phyloP scores from a whole-genome alignment of 2,113 vertebrate species.

The Bubo blakistoni region DNA sequence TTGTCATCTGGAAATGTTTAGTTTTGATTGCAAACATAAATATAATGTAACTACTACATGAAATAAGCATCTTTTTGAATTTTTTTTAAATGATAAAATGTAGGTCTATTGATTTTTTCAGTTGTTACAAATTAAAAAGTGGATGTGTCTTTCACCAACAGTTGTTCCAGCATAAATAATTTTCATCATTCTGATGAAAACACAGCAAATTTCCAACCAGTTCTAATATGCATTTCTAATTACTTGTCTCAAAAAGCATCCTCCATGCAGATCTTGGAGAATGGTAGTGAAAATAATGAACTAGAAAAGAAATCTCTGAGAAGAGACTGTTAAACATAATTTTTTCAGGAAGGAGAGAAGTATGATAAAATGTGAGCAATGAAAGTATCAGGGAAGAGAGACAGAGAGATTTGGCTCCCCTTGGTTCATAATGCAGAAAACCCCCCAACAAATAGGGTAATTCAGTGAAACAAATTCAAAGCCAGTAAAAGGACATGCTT shows the following conservation, averaged over 20 bases:
- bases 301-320: background rate
- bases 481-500: background rate
- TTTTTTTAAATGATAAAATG: background rate
- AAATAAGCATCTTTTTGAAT: background rate
- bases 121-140: background rate
- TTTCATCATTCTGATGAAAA: background rate
- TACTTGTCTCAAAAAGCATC: background rate
- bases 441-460: background rate
- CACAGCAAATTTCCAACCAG: background rate
- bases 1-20: background rate
- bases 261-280: background rate
- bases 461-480: background rate
- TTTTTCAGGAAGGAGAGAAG: background rate
- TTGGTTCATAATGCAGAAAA: background rate
- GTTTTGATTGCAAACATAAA: background rate
- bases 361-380: background rate
- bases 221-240: background rate
- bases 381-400: background rate
- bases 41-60: background rate
- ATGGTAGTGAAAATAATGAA: background rate
- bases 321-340: background rate
- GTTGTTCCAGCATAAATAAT: background rate
- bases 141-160: background rate
- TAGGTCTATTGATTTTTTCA: background rate
- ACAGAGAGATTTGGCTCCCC: background rate